Evolutionary conservation across 2,888 invertebrate species (phyloP), one percentile per base, ranked within the genome.

Genomic region (Drosophila parthenogenetica): DNA sequence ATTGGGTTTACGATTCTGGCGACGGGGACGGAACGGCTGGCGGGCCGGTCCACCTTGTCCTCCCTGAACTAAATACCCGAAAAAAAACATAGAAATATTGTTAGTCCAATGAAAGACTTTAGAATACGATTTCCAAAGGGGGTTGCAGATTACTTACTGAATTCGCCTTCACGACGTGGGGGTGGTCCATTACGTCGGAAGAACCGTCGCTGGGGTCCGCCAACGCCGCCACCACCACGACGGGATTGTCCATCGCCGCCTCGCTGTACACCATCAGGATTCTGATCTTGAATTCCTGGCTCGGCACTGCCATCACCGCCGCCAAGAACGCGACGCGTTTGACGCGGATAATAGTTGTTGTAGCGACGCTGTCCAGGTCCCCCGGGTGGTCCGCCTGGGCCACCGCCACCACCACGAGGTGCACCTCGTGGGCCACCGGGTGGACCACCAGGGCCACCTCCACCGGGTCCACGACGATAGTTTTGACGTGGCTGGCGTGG

Each of bases 181-280:
- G 89, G 89, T 66, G 89, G 89, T 55, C 89, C 89, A 91, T 96
- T 96, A 80, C 95, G 95, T 87, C 95, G 95, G 95, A 95, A 96
- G 93, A 95, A 96, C 87, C 95, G 94, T 89, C 94, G 84, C 74
- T 83, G 90, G 79, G 93, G 93, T 89, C 94, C 93, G 32, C 89
- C 91, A 45, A 90, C 88, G 58, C 35, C 88, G 59, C 87, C 77
- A 14, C 87, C 87, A 62, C 90, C 89, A 19, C 82, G 82, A 65
- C 88, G 82, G 7, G 63, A 79, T 48, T 79, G 81, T 60, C 89
- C 89, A 79, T 89, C 90, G 61, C 91, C 90, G 53, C 87, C 91
- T n/a, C 89, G 81, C 78, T 89, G 89, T 39, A 83, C 84, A 60
- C 93, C 92, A 79, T 93, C 92, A 55, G 93, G 93, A 81, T 94